Base-by-base conservation (phyloP, 64 coral and sea anemone genomes). In the Pocillopora damicornis region DNA sequence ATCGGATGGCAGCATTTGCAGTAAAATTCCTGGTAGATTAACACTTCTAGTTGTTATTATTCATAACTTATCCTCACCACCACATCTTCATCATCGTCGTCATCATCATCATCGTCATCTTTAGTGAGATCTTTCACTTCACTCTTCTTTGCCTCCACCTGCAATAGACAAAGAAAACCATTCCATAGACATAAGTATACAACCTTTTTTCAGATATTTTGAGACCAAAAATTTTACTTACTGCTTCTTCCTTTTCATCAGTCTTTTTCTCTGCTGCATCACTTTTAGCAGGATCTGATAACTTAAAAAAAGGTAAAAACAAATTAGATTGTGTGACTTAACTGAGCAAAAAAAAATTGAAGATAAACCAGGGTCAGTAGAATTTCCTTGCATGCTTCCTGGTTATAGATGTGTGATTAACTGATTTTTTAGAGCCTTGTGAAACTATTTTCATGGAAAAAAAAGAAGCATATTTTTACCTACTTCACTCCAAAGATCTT, bases 121-220 rank as follows among this genome's bases (percentile, higher is more conserved):
- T 35, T 74, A 71, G 73, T 59, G 37, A 37, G 69, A 84, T 90
- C 80, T 76, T 56, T 83, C 13, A 66, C 69, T 76, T 85, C 88
- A 35, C 23, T 64, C 76, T 98, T 98, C 80, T 98, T 98, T 11
- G 89, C 60, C 71, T 79, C 91, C 22, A 59, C 78, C 89, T 91
- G 73, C 7, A 67, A 82, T 4, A 61, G 13, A 51, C 23, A 80
- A 13, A 23, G 37, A 4, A 82, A 34, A 75, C 34, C 62, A 10
- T 37, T 74, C 18, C 10, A 56, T 26, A 60, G n/a, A 60, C 4
- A 18, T 60, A 37, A 7, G 37, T 18, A 17, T 45, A 26, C 17
- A 63, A 4, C 11, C 30, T 30, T 30, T 71, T 30, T 11, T 11
- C 22, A 71, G n/a, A 71, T 67, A 20, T 20, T 67, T n/a, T 11